Conservation (phyloP, 2,113 vertebrate species). For the Daphoenositta chrysoptera region DNA sequence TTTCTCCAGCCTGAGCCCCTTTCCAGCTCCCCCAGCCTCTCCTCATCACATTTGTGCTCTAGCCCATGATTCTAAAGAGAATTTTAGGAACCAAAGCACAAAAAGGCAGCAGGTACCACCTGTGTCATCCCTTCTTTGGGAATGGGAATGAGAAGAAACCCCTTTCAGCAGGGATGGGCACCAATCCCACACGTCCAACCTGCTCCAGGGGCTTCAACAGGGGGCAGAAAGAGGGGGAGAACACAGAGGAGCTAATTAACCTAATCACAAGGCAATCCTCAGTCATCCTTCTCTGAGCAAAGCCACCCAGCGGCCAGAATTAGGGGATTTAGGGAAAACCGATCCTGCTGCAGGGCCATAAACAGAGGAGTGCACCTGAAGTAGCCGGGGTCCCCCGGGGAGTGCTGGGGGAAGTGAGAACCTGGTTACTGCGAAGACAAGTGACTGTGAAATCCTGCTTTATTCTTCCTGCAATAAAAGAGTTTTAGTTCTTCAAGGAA, state of each 20-base stretch:
- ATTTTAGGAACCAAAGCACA: not conserved
- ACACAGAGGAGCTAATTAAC: not conserved
- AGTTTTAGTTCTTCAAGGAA: not conserved
- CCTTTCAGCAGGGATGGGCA: not conserved
- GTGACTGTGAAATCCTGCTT: slow-evolving; percentile 58
- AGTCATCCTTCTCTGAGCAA: not conserved
- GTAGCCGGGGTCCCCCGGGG: not conserved
- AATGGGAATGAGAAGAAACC: not conserved
- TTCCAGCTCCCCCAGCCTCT: not conserved
- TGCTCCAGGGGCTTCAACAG: not conserved
- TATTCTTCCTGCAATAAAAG: slow-evolving; percentile 43
- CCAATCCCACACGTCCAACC: not conserved
- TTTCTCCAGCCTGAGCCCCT: not conserved
- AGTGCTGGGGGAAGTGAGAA: slow-evolving; percentile 53
- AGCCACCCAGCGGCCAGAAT: not conserved
- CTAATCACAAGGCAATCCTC: not conserved
- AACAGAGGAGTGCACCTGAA: slow-evolving; percentile 50
- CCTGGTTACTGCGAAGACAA: slow-evolving; percentile 47
- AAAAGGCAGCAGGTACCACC: not conserved
- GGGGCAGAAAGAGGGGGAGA: fast-evolving
- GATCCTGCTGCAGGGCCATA: not conserved
- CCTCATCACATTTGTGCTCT: not conserved
- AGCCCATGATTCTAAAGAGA: not conserved
- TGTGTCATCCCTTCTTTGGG: not conserved
- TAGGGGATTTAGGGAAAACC: not conserved